A percentile compares a stretch with the other conserved stretches of the same genome.
Evolutionary conservation across 1,140 invertebrate species (phyloP).

Genomic region (Drosophila neocordata): DNA sequence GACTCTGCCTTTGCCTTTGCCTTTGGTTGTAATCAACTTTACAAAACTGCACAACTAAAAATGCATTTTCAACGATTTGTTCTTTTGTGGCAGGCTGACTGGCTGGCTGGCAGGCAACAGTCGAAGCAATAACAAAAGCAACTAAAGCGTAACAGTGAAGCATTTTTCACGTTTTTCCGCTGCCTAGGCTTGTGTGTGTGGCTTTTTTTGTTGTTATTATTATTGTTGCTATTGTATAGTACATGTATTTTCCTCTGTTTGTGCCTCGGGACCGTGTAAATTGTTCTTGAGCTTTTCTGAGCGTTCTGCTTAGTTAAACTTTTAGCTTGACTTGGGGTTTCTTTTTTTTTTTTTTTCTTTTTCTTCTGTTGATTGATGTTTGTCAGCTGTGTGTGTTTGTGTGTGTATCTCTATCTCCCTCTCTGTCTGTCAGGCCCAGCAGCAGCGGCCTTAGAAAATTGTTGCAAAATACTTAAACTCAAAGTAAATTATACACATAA

Average conservation of each 20-base stretch:
- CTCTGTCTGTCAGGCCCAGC: constrained; percentile 34
- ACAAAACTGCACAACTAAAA: constrained; percentile 50
- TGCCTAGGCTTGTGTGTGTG: constrained; percentile 14
- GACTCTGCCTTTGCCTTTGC: constrained; percentile 36
- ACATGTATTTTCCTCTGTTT: constrained; percentile 3
- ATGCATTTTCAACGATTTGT: constrained; percentile 67
- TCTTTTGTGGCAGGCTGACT: constrained; percentile 64
- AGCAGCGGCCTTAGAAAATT: constrained; percentile 41
- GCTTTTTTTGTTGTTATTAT: constrained; percentile 12
- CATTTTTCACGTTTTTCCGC: constrained; percentile 76
- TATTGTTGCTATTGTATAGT: not conserved
- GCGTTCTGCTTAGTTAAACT: constrained; percentile 75
- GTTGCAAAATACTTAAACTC: constrained; percentile 50
- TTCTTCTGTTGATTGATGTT: constrained; percentile 68
- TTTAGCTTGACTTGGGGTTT: constrained; percentile 36
- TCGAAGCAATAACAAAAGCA: constrained; percentile 36
- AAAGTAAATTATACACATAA: constrained; percentile 75
- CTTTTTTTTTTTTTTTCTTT: constrained; percentile 38
- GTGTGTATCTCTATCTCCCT: not conserved
- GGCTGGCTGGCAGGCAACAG: not conserved
- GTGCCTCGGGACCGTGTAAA: constrained; percentile 38
- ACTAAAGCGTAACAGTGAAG: constrained; percentile 39
- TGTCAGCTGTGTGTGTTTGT: constrained; percentile 56
- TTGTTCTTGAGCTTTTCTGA: constrained; percentile 65
- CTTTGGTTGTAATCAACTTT: constrained; percentile 67